These are phyloP conservation scores for Ceratoteleas bidentatus DNA, from an alignment of 1,140 invertebrate genomes.

Conservation along the genomic window DNA sequence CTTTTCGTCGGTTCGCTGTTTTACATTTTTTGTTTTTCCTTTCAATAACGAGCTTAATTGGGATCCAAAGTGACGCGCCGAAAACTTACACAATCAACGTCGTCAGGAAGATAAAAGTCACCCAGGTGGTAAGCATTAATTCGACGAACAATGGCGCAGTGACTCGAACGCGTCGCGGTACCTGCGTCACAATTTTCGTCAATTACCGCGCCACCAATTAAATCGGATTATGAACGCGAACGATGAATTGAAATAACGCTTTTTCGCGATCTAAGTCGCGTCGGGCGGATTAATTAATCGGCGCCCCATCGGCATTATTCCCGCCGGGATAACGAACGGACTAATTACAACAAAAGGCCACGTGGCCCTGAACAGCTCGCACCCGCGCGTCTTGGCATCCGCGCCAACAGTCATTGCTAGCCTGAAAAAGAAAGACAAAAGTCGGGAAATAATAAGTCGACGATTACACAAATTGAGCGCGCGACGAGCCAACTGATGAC, in stretches of 20 bases:
- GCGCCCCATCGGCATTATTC: constrained; percentile 17
- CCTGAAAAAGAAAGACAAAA: not conserved
- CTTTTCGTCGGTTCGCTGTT: too few relatives aligned
- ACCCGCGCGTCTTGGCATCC: too few relatives aligned
- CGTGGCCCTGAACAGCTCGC: too few relatives aligned
- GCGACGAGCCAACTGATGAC: too few relatives aligned
- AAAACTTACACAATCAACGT: not conserved
- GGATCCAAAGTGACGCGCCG: not conserved
- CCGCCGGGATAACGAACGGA: constrained; percentile 12
- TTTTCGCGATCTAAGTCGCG: constrained; percentile 12
- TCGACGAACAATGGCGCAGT: constrained; percentile 34
- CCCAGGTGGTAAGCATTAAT: constrained; percentile 28
- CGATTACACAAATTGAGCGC: too few relatives aligned
- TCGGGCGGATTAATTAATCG: constrained; percentile 13
- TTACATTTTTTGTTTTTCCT: not conserved
- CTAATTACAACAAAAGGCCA: constrained; percentile 5
- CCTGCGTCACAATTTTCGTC: constrained; percentile 34
- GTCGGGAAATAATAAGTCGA: not conserved
- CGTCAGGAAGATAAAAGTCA: constrained; percentile 6
- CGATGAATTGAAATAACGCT: constrained; percentile 16
- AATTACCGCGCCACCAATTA: constrained; percentile 39
- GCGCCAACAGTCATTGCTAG: too few relatives aligned
- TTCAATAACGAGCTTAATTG: constrained; percentile 1
- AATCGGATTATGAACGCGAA: constrained; percentile 28
- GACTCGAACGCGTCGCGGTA: constrained; percentile 22